Conservation (phyloP, 92 coral and sea anemone genomes). For the Phenganax marumi region DNA sequence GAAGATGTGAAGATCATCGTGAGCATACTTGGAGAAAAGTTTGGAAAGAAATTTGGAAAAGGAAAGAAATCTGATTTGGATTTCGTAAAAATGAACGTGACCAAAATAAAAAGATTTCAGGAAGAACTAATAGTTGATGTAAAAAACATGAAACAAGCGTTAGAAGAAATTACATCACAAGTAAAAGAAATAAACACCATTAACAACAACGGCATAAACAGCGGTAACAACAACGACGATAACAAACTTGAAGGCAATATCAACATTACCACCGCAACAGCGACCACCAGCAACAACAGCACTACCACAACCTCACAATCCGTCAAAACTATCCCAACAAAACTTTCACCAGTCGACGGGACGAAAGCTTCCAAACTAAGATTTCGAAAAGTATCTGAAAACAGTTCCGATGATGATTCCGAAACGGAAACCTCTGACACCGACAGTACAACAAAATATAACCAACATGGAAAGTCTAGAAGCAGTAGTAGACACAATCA, state of each 20-base stretch:
- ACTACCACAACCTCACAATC: background rate
- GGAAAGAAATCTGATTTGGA: constrained; percentile 19
- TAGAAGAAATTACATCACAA: constrained; percentile 8
- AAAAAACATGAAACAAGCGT: constrained; percentile 20
- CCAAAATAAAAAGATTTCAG: constrained; percentile 5
- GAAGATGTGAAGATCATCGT: constrained; percentile 19
- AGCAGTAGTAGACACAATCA: background rate
- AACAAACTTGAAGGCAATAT: background rate
- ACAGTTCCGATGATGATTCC: background rate
- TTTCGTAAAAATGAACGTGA: constrained; percentile 16
- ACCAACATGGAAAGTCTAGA: background rate
- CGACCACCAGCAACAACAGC: background rate
- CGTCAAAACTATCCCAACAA: background rate
- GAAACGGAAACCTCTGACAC: constrained; percentile 23
- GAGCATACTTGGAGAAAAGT: constrained; percentile 27
- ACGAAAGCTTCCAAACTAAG: background rate
- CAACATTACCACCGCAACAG: background rate
- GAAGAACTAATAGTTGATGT: constrained; percentile 32
- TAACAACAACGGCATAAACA: constrained; percentile 17
- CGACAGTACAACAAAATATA: constrained; percentile 1
- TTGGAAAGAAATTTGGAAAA: constrained; percentile 27
- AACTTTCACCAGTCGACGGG: background rate
- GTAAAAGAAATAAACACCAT: constrained; percentile 5
- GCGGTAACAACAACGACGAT: background rate
- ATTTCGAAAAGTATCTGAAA: constrained; percentile 2